phyloP scores from a whole-genome alignment of 64 coral and sea anemone species.

The Platygyra sinensis region DNA sequence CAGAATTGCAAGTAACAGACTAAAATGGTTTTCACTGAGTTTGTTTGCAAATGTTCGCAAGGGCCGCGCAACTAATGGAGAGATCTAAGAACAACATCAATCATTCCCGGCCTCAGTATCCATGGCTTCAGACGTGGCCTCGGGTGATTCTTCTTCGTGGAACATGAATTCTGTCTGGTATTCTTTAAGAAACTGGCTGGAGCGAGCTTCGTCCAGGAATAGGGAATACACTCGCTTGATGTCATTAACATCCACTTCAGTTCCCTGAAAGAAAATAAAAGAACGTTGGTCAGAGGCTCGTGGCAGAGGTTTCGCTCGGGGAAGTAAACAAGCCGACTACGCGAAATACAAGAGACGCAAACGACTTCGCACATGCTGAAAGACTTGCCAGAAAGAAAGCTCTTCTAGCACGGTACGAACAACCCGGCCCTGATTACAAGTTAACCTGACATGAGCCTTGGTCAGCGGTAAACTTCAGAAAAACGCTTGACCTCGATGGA shows the following conservation, averaged over 20 bases:
- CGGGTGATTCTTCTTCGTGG: slow-evolving; percentile 79
- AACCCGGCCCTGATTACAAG: too few species aligned
- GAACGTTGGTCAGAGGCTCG: neutral
- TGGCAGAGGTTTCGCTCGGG: neutral
- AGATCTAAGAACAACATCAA: neutral
- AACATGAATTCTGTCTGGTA: slow-evolving; percentile 99
- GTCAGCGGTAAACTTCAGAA: too few species aligned
- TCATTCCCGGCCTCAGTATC: slow-evolving; percentile 70
- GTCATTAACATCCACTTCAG: slow-evolving; percentile 91
- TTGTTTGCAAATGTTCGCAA: neutral
- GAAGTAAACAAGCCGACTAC: too few species aligned
- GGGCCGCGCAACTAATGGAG: neutral
- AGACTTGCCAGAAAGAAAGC: too few species aligned
- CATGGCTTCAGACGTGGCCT: slow-evolving; percentile 81
- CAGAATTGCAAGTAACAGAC: too few species aligned
- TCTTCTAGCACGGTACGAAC: too few species aligned
- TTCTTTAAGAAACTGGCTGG: slow-evolving; percentile 94
- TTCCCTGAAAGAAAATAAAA: slow-evolving; percentile 59
- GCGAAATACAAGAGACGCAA: too few species aligned
- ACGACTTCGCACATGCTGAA: too few species aligned
- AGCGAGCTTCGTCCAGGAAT: slow-evolving; percentile 94
- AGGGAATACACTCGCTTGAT: slow-evolving; percentile 95
- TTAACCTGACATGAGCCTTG: too few species aligned
- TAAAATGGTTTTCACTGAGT: neutral
- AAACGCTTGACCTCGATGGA: too few species aligned